phyloP scores from a whole-genome alignment of 2,888 invertebrate genomes.

The Eulithis testata region DNA sequence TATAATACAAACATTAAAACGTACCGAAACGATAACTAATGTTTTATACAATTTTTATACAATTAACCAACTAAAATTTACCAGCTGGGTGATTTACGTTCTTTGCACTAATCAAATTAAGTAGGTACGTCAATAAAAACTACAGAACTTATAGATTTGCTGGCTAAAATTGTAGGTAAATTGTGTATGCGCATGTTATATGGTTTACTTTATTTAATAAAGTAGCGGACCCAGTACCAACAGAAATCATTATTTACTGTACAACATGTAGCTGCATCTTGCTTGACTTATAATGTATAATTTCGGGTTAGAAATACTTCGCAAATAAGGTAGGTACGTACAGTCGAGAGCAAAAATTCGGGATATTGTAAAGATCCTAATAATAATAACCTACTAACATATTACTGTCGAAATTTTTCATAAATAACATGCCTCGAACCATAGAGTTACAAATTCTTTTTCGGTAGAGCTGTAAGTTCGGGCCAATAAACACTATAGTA shows the following conservation, averaged over 20 bases:
- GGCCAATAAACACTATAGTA: too few relatives aligned
- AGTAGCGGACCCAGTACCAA: too few relatives aligned
- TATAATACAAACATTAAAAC: slow-evolving; percentile 27
- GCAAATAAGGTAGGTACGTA: background rate
- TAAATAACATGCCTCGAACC: too few relatives aligned
- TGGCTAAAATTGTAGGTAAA: background rate
- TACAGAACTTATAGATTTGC: slow-evolving; percentile 9
- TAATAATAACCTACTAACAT: too few relatives aligned
- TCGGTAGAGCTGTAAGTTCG: too few relatives aligned
- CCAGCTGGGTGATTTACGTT: slow-evolving; percentile 40
- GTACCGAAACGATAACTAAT: slow-evolving; percentile 31
- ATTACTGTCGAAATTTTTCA: too few relatives aligned
- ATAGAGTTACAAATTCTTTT: too few relatives aligned
- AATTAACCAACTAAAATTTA: slow-evolving; percentile 43
- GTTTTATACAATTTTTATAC: slow-evolving; percentile 34
- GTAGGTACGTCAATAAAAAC: slow-evolving; percentile 55
- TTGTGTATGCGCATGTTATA: background rate
- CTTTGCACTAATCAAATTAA: slow-evolving; percentile 57
- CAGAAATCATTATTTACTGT: too few relatives aligned
- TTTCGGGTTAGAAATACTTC: background rate
- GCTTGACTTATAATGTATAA: background rate
- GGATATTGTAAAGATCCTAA: too few relatives aligned
- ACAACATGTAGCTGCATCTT: too few relatives aligned
- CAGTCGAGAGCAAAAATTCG: too few relatives aligned
- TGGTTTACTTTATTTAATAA: slow-evolving; percentile 2